Evolutionary conservation across 2,113 vertebrate genomes (phyloP), one percentile per base, ranked within the genome.

Genomic region (Hiodon tergisus): DNA sequence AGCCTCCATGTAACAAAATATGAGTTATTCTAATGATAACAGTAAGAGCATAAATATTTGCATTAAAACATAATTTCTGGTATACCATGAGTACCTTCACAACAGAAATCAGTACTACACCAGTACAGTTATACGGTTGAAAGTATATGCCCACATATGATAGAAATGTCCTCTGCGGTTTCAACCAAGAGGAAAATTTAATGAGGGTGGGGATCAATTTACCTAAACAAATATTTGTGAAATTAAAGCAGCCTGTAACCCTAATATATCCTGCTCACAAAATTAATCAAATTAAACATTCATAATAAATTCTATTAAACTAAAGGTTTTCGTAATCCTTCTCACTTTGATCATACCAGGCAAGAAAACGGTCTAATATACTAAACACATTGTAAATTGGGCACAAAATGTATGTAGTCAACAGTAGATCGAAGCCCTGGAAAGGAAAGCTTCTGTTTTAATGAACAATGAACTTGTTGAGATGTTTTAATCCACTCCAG

Each of bases 301-400:
- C 90, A 87, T 84, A 80, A 67, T 81, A 82, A 88, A 89, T 90
- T 86, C 79, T 83, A 87, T 89, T 86, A 88, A 89, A 87, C 84
- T 82, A 80, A 85, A 87, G 88, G 85, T 78, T 84, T 84, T 16
- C n/a, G 17, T 11, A 16, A 5, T 71, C 46, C 10, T 51, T 54
- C 31, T 4, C 46, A n/a, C 70, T 72, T 14, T 14, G 70, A 60
- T 72, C n/a, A 10, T 54, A 4, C 57, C 6, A 57, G 6, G 69
- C 8, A 55, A 7, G n/a, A 14, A 55, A 47, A 50, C 13, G 6
- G 17, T 48, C 6, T 13, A 48, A 1, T 71, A 13, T 59, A 46
- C 57, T 3, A 57, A 5, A 59, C 4, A 59, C 11, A 3, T n/a
- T 71, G 16, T 16, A 57, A 31, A 13, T 57, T 58, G 9, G 46